Evolutionary conservation across 2,797 vertebrate genomes (phyloP).

Genomic region (Myotis pilosus): DNA sequence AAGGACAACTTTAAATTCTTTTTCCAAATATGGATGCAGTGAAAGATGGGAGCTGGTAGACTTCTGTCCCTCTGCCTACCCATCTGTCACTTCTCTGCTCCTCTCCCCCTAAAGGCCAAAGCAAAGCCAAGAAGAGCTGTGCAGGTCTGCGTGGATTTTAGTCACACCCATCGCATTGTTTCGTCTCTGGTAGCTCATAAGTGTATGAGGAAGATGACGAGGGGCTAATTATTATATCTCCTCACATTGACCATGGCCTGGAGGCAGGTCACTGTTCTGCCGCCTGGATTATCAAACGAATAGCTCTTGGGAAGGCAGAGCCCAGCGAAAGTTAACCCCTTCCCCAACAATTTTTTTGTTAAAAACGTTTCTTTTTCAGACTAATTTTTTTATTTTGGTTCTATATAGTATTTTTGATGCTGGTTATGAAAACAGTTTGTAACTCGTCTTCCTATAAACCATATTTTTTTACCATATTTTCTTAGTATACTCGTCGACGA

Average conservation of each 20-base stretch:
- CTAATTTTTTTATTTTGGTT: no score
- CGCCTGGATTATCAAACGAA: not conserved
- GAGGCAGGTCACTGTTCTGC: not conserved
- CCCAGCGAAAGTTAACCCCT: not conserved
- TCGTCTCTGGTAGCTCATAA: not conserved
- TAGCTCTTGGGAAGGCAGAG: not conserved
- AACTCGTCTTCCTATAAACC: no score
- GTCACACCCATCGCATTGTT: not conserved
- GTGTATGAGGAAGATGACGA: not conserved
- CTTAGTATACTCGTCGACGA: no score
- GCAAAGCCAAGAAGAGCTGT: not conserved
- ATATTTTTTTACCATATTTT: no score
- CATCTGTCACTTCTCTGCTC: not conserved
- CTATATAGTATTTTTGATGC: no score
- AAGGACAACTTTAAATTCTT: not conserved
- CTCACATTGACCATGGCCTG: not conserved
- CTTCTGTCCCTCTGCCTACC: no score
- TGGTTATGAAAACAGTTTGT: no score
- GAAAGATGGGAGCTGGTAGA: not conserved
- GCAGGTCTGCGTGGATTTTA: not conserved
- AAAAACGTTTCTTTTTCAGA: no score
- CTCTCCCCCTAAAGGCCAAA: no score
- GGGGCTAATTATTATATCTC: not conserved
- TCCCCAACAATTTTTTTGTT: no score
- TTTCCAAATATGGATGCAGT: constrained; percentile 11